Conservation (phyloP, 1,140 invertebrate genomes). For the Dolichoris vasculosae region DNA sequence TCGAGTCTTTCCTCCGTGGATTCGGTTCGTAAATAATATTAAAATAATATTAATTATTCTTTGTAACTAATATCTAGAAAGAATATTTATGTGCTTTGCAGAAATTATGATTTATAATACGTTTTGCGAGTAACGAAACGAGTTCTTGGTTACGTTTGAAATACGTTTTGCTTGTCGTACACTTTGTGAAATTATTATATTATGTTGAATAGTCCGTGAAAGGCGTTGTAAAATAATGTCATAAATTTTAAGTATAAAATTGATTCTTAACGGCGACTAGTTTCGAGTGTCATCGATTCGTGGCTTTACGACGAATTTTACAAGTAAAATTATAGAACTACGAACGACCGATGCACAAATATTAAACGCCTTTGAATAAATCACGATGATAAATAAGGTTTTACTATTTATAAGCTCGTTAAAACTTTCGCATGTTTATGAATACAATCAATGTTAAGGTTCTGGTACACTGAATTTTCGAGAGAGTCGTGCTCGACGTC, state of each 20-base stretch:
- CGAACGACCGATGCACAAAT: background rate
- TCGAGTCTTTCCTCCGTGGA: too few species aligned
- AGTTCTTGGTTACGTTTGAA: background rate
- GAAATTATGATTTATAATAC: background rate
- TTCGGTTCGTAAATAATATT: background rate
- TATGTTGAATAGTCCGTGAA: background rate
- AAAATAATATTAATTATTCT: background rate
- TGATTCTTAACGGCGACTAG: background rate
- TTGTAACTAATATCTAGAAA: background rate
- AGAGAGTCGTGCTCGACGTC: background rate
- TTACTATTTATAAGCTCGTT: background rate
- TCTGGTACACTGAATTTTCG: background rate
- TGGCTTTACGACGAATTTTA: background rate
- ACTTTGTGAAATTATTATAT: background rate
- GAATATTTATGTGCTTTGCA: background rate
- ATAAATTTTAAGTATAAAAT: background rate
- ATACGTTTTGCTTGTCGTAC: background rate
- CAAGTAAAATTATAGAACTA: background rate
- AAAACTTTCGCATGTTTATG: background rate
- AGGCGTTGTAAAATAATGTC: background rate
- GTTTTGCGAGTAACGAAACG: background rate
- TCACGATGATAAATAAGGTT: background rate
- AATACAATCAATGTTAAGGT: constrained; percentile 10
- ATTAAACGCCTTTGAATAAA: background rate
- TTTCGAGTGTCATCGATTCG: background rate